Evolutionary conservation across 2,797 vertebrate genomes (phyloP).

Genomic region (Jordanella pulchra): DNA sequence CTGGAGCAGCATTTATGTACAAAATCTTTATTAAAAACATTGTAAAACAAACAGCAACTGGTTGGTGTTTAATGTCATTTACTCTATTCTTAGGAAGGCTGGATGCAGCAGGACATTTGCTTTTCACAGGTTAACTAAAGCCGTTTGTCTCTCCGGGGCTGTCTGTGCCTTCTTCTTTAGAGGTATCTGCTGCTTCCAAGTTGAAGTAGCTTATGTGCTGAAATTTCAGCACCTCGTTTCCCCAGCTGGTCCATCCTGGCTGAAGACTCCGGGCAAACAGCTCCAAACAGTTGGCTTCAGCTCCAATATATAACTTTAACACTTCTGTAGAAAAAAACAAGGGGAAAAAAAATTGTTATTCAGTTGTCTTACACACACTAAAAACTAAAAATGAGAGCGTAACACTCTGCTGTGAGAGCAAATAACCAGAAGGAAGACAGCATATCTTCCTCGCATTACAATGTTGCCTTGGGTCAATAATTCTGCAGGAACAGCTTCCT

Average conservation of each 20-base stretch:
- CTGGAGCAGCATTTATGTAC: background rate
- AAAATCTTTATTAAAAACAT: slow-evolving; percentile 49
- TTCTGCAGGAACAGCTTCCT: background rate
- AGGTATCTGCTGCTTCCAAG: slow-evolving; percentile 34
- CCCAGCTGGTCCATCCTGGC: slow-evolving; percentile 96
- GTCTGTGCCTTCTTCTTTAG: background rate
- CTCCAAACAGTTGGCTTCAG: slow-evolving; percentile 85
- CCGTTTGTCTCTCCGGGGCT: background rate
- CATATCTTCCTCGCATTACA: background rate
- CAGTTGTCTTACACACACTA: background rate
- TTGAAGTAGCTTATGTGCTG: slow-evolving; percentile 89
- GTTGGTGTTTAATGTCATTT: slow-evolving; percentile 4
- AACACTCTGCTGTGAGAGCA: background rate
- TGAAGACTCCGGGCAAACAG: slow-evolving; percentile 93
- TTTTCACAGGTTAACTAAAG: background rate
- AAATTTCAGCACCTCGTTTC: slow-evolving; percentile 96
- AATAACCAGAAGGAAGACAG: background rate
- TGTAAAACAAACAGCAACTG: slow-evolving; percentile 25
- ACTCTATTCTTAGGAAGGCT: background rate
- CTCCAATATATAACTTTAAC: slow-evolving; percentile 84
- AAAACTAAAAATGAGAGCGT: background rate
- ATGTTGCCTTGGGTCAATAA: background rate
- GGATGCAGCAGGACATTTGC: background rate
- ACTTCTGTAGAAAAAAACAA: slow-evolving; percentile 76
- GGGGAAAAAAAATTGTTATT: background rate